Evolutionary conservation across 2,888 invertebrate genomes (phyloP), one percentile per base, ranked within the genome.

Genomic region (Monoplex corrugatus): DNA sequence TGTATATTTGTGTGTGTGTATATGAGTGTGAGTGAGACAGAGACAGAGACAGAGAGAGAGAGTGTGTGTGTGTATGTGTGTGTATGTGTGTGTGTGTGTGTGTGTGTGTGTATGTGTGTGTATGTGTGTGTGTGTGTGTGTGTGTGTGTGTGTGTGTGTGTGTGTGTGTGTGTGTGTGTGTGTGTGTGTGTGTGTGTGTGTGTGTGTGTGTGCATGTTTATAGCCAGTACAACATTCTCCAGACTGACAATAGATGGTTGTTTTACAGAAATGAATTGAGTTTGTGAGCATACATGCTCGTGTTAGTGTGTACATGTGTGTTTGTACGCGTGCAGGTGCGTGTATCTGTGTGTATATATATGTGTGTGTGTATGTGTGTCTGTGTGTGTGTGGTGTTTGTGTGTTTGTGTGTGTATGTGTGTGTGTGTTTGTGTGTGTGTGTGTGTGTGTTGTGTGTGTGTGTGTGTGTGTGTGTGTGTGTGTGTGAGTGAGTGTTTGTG

Each of bases 141-240:
- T 40, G 38, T 40, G 23, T 78, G 78, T 35, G 38, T 40, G 40
- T 40, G 40, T 78, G 40, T 40, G 40, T 78, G 40, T 40, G 40
- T 40, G 40, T 40, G 40, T 40, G 40, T 75, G 35, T 75, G 35
- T 75, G 63, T 63, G 63, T 16, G 75, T 75, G 35, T 75, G 35
- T 75, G 35, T 75, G 75, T 16, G 2, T 75, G 75, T 75, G 35
- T 75, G 75, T 75, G 35, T 75, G 75, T 63, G 63, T 63, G 63
- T 3, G 6, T 3, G 63, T 63, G 63, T 63, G 63, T 63, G 63
- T n/a, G n/a, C n/a, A n/a, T n/a, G n/a, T n/a, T n/a, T n/a, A n/a
- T n/a, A n/a, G n/a, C n/a, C n/a, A n/a, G n/a, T n/a, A n/a, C n/a
- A n/a, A n/a, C n/a, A n/a, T n/a, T n/a, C n/a, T n/a, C n/a, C n/a